Conservation (phyloP, 2,797 vertebrate species). For the Tangara arthus region DNA sequence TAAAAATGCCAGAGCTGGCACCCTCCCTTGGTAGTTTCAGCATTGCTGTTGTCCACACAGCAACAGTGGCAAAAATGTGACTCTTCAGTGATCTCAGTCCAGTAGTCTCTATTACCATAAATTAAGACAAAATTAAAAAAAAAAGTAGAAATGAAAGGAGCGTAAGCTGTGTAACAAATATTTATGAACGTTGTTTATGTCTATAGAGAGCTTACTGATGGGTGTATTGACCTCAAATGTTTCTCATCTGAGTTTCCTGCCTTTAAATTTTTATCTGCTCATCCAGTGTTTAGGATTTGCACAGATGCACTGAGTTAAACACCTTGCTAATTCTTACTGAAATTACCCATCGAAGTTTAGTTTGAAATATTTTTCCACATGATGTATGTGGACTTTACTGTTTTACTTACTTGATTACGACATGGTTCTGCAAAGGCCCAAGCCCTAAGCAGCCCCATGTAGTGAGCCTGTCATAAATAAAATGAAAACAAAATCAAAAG, state of each 20-base stretch:
- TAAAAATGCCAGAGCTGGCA: neutral
- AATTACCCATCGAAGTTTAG: neutral
- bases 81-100: neutral
- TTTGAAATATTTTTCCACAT: neutral
- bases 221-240: neutral
- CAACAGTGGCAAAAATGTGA: neutral
- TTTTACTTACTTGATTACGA: neutral
- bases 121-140: neutral
- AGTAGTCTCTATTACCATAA: neutral
- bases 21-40: neutral
- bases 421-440: neutral
- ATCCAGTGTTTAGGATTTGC: neutral
- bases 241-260: neutral
- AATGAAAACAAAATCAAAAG: neutral
- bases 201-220: neutral
- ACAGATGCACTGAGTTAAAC: neutral
- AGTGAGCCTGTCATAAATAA: neutral
- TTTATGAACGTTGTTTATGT: neutral
- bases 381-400: neutral
- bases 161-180: neutral
- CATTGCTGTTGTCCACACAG: neutral
- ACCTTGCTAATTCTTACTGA: neutral
- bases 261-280: neutral
- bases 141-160: neutral
- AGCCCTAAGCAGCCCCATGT: neutral